Evolutionary conservation across 1,140 invertebrate genomes (phyloP).

Genomic region (Bombus consobrinus): DNA sequence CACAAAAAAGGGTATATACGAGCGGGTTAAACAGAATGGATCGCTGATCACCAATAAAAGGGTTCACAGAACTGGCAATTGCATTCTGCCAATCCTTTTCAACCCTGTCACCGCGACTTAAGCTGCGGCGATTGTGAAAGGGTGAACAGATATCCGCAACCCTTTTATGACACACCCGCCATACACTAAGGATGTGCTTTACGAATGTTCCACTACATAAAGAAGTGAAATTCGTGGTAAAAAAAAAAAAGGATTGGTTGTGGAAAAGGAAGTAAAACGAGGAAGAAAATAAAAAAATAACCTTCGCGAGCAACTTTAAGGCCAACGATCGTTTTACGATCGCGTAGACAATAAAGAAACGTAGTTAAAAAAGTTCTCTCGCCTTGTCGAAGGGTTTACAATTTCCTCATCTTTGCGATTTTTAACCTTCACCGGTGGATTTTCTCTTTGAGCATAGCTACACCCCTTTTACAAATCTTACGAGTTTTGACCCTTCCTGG

Average conservation of each 20-base stretch:
- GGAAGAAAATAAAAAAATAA: conserved; percentile 64
- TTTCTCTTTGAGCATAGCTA: conserved; percentile 48
- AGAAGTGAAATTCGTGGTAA: conserved; percentile 44
- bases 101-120: conserved; percentile 69
- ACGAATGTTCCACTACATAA: neutral
- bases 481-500: conserved; percentile 72
- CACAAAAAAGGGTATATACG: conserved; percentile 74
- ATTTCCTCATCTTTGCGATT: conserved; percentile 52
- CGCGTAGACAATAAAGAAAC: conserved; percentile 37
- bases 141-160: conserved; percentile 72
- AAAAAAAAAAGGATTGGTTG: neutral
- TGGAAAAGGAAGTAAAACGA: conserved; percentile 19
- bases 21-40: conserved; percentile 77
- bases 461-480: conserved; percentile 75
- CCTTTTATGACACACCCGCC: conserved; percentile 69
- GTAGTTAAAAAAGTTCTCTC: conserved; percentile 45
- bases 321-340: conserved; percentile 70
- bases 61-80: conserved; percentile 68
- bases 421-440: conserved; percentile 62
- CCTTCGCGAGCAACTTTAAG: conserved; percentile 57
- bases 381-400: conserved; percentile 75
- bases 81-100: conserved; percentile 76
- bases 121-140: conserved; percentile 67
- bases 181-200: neutral
- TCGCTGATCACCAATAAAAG: conserved; percentile 81